These are phyloP conservation scores for Drosophila meridionalis DNA, from an alignment of 2,888 invertebrate genomes.

Conservation along the genomic window DNA sequence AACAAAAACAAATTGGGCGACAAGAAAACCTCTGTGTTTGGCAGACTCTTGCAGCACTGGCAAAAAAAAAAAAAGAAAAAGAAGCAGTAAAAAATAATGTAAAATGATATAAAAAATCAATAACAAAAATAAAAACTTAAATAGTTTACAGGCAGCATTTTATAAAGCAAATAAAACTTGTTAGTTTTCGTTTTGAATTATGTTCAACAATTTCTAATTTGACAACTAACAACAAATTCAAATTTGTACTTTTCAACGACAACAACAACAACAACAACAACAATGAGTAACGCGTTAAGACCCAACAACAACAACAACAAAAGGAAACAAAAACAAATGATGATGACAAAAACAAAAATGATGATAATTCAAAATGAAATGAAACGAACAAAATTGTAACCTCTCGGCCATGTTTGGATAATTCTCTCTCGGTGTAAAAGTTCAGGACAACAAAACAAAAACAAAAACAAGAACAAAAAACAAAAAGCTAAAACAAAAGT, in stretches of 20 bases:
- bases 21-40: constrained; percentile 41
- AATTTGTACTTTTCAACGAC: constrained; percentile 67
- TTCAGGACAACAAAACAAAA: constrained; percentile 82
- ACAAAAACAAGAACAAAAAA: constrained; percentile 58
- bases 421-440: constrained; percentile 84
- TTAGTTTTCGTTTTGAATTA: constrained; percentile 44
- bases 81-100: neutral
- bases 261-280: constrained; percentile 55
- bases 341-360: constrained; percentile 52
- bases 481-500: constrained; percentile 48
- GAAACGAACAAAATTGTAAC: constrained; percentile 71
- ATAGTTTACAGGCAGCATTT: constrained; percentile 85
- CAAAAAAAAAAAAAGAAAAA: constrained; percentile 19
- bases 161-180: constrained; percentile 44
- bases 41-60: constrained; percentile 50
- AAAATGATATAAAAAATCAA: constrained; percentile 37
- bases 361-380: constrained; percentile 35
- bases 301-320: constrained; percentile 35
- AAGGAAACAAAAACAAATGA: constrained; percentile 44
- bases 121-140: constrained; percentile 50
- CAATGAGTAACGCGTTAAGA: constrained; percentile 67
- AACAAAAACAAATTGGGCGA: constrained; percentile 40
- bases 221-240: constrained; percentile 43
- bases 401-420: constrained; percentile 85
- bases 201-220: constrained; percentile 41